A percentile compares a stretch with the other conserved stretches of the same genome.
Evolutionary conservation across 2,113 vertebrate genomes (phyloP).

Genomic region (Hypanus sabinus): DNA sequence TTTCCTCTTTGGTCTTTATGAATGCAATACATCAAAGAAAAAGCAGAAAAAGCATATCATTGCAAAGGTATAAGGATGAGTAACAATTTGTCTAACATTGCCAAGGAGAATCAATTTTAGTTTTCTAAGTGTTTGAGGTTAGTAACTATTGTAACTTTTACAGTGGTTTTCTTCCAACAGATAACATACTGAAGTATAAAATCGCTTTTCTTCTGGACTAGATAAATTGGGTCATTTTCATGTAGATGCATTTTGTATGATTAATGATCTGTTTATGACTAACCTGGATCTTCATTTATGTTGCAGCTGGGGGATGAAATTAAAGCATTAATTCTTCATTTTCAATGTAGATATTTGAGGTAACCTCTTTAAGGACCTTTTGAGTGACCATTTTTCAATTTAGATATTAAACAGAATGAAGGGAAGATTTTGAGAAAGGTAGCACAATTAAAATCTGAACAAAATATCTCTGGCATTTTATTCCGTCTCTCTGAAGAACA

Average conservation of each 20-base stretch:
- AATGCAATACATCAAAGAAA: neutral
- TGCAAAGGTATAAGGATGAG: neutral
- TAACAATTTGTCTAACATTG: neutral
- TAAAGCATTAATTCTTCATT: neutral
- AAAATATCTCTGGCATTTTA: neutral
- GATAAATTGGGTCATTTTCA: neutral
- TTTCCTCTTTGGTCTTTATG: neutral
- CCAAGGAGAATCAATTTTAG: neutral
- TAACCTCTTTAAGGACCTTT: neutral
- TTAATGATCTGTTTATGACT: neutral
- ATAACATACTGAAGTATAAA: neutral
- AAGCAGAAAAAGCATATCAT: neutral
- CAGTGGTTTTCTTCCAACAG: neutral
- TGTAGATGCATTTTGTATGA: neutral
- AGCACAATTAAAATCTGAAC: neutral
- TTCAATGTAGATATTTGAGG: neutral
- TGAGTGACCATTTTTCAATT: neutral
- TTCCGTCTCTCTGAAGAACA: neutral
- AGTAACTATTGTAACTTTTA: neutral
- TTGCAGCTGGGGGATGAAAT: neutral
- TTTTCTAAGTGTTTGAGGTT: neutral
- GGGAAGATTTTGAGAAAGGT: neutral
- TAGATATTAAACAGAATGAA: neutral
- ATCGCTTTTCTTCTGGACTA: neutral
- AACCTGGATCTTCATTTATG: neutral